These are phyloP conservation scores for Drosophila nr. perissopoda DNA, from an alignment of 2,888 invertebrate genomes.

Conservation along the genomic window DNA sequence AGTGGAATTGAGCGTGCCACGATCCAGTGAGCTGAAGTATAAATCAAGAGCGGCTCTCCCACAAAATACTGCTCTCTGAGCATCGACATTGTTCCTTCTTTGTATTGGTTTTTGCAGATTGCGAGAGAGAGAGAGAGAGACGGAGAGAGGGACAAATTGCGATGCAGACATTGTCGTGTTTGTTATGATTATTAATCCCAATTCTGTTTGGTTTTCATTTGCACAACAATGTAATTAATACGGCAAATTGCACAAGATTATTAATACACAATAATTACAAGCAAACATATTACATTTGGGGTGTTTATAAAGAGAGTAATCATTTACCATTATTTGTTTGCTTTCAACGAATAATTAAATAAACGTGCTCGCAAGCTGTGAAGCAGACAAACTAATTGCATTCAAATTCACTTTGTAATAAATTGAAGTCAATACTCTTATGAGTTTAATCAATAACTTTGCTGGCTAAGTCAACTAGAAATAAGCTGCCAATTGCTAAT, in stretches of 20 bases:
- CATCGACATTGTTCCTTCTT: neutral
- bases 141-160: neutral
- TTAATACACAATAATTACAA: neutral
- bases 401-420: neutral
- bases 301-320: neutral
- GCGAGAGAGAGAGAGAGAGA: neutral
- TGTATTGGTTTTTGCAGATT: neutral
- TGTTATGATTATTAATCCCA: neutral
- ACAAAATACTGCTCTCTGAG: neutral
- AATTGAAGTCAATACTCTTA: neutral
- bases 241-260: neutral
- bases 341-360: neutral
- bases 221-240: conserved; percentile 2
- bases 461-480: neutral
- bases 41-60: neutral
- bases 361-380: neutral
- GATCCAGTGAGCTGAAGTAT: neutral
- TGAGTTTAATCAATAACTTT: neutral
- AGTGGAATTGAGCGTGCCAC: neutral
- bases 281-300: neutral
- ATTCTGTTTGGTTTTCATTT: neutral
- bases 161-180: neutral
- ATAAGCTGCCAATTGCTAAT: neutral
- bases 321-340: neutral
- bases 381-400: neutral